A percentile compares a stretch with the other conserved stretches of the same genome.
Conservation (phyloP, 2,888 invertebrate species). For the Acronicta aceris region DNA sequence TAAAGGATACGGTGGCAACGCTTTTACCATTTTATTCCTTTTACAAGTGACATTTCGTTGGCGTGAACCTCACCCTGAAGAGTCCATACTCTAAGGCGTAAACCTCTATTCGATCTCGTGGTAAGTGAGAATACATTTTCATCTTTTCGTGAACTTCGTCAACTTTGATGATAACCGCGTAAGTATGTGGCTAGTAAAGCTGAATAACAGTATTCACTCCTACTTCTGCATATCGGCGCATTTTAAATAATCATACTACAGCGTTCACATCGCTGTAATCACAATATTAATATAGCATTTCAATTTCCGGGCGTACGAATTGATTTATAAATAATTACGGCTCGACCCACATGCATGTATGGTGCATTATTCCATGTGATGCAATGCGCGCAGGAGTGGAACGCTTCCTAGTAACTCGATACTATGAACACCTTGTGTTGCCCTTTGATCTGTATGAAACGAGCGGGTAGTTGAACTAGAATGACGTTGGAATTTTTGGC, state of each 20-base stretch:
- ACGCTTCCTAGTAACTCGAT: constrained; percentile 59
- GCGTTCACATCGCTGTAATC: constrained; percentile 30
- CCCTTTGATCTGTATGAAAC: constrained; percentile 50
- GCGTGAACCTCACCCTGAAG: too few species aligned
- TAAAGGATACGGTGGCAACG: too few species aligned
- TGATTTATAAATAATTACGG: constrained; percentile 82
- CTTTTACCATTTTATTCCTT: too few species aligned
- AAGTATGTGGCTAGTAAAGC: too few species aligned
- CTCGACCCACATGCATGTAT: constrained; percentile 66
- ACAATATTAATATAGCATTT: constrained; percentile 53
- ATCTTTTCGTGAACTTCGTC: too few species aligned
- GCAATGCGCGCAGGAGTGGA: constrained; percentile 62
- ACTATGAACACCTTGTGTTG: constrained; percentile 55
- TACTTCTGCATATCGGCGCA: too few species aligned
- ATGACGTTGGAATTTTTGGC: constrained; percentile 16
- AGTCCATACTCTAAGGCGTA: too few species aligned
- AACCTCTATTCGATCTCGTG: too few species aligned
- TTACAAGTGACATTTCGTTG: too few species aligned
- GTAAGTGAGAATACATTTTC: too few species aligned
- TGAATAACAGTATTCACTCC: too few species aligned
- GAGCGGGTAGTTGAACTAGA: constrained; percentile 8
- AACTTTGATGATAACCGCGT: too few species aligned
- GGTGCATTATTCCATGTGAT: constrained; percentile 71
- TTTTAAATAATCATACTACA: neutral
- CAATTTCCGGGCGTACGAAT: constrained; percentile 68